These are phyloP conservation scores for Crotalus helleri DNA, from an alignment of 2,113 vertebrate genomes.

Conservation along the genomic window DNA sequence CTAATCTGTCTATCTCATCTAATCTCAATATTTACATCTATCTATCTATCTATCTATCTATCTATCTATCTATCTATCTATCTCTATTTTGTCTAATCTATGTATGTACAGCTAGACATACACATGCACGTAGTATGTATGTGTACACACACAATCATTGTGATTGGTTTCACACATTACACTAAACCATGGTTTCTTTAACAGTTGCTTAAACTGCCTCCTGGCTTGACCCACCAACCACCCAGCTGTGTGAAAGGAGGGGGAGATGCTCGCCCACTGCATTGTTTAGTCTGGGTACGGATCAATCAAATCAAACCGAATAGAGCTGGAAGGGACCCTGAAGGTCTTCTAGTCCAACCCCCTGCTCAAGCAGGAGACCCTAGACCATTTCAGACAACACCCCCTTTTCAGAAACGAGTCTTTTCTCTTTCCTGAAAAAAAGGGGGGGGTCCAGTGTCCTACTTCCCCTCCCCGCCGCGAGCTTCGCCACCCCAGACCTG, in stretches of 20 bases:
- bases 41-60: neutral
- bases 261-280: too few relatives aligned
- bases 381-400: too few relatives aligned
- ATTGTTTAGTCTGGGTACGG: neutral
- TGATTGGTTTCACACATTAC: neutral
- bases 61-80: neutral
- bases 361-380: too few relatives aligned
- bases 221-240: too few relatives aligned
- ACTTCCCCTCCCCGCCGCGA: neutral
- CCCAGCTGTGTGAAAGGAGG: too few relatives aligned
- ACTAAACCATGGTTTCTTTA: neutral
- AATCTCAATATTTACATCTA: neutral
- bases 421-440: neutral
- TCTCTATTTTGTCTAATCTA: neutral
- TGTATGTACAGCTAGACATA: neutral
- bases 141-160: too few relatives aligned
- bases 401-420: neutral
- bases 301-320: too few relatives aligned
- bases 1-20: too few relatives aligned
- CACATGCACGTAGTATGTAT: neutral
- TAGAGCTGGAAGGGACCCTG: too few relatives aligned
- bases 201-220: neutral
- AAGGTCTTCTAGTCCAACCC: too few relatives aligned
- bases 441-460: neutral
- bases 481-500: constrained; percentile 18